Evolutionary conservation across 2,113 vertebrate genomes (phyloP).

Genomic region (Glaucomys volans): DNA sequence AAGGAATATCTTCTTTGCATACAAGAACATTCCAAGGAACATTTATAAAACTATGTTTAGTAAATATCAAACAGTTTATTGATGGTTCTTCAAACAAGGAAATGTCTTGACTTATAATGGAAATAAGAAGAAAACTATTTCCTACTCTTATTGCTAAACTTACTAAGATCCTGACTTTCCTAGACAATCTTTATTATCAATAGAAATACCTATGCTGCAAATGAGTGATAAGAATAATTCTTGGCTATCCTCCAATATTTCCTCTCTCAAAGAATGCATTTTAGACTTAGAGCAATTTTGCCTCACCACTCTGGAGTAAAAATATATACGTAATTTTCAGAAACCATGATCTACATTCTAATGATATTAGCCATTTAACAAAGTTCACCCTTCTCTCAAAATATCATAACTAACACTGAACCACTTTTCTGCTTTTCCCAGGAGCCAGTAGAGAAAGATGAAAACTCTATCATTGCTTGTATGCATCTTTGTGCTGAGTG

Average conservation of each 20-base stretch:
- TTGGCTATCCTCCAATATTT: neutral
- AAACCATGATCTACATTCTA: neutral
- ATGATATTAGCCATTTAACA: conserved; percentile 8
- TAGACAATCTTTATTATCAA: neutral
- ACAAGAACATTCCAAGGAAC: neutral
- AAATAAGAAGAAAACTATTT: neutral
- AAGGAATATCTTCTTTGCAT: neutral
- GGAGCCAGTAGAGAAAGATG: conserved; percentile 38
- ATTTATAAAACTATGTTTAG: neutral
- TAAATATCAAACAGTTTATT: neutral
- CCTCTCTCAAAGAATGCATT: neutral
- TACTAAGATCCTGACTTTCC: neutral
- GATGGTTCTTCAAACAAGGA: neutral
- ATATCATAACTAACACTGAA: neutral
- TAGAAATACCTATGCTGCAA: neutral
- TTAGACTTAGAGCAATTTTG: conserved; percentile 19
- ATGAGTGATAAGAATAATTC: neutral
- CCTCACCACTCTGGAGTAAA: neutral
- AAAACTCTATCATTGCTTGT: conserved; percentile 37
- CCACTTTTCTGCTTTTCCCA: conserved; percentile 14
- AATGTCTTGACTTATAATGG: neutral
- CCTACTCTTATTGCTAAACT: conserved; percentile 15
- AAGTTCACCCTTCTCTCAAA: neutral
- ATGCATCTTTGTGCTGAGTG: conserved; percentile 24
- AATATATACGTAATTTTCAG: neutral